Conservation (phyloP, 2,888 invertebrate species). For the Pachydiplax longipennis region DNA sequence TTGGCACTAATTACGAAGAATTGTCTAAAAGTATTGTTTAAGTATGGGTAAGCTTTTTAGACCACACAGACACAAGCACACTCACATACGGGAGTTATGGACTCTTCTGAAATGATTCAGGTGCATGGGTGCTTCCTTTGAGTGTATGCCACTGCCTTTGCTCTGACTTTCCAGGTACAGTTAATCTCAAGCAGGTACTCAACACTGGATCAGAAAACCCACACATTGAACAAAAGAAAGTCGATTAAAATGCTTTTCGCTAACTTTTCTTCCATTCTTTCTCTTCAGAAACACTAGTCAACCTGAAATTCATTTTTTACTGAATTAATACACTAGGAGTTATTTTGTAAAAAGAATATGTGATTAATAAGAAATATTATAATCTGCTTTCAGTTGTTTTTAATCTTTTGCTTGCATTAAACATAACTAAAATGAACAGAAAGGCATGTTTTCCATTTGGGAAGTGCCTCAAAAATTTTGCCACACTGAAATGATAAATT, state of each 20-base stretch:
- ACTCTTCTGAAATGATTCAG: slow-evolving; percentile 14
- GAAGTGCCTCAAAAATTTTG: no score
- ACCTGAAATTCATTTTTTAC: no score
- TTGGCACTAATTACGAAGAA: slow-evolving; percentile 35
- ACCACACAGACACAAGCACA: slow-evolving; percentile 29
- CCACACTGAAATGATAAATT: no score
- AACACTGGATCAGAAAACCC: slow-evolving; percentile 1
- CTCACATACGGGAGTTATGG: slow-evolving; percentile 29
- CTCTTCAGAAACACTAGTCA: no score
- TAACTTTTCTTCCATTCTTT: background rate
- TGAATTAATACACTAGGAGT: no score
- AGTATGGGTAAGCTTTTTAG: slow-evolving; percentile 34
- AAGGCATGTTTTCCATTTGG: no score
- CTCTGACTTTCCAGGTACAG: slow-evolving; percentile 27
- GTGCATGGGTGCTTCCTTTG: background rate
- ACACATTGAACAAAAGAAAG: background rate
- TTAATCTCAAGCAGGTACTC: slow-evolving; percentile 35
- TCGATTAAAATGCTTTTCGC: background rate
- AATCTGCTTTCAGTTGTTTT: no score
- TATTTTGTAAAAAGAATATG: no score
- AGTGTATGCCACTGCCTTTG: background rate
- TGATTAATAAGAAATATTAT: no score
- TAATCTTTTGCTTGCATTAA: no score
- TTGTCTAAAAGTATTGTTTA: slow-evolving; percentile 34
- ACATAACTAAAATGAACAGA: no score